Conservation (phyloP, 2,113 vertebrate genomes). For the Forbesichthys papilliferus region DNA sequence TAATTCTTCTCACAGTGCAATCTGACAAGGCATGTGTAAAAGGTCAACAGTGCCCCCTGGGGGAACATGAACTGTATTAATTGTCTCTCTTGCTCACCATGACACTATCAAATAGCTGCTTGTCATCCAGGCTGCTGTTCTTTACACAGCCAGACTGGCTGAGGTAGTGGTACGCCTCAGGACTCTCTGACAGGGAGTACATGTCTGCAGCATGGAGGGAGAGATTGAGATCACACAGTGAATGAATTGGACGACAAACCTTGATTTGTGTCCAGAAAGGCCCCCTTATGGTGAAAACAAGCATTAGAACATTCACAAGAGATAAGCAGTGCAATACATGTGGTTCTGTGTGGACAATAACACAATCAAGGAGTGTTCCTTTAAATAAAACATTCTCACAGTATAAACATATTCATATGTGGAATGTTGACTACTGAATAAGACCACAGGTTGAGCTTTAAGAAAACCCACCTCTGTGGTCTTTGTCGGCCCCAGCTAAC, state of each 20-base stretch:
- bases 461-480: constrained; percentile 80
- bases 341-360: no score
- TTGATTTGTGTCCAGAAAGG: no score
- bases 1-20: background rate
- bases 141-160: constrained; percentile 85
- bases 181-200: constrained; percentile 80
- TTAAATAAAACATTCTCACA: background rate
- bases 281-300: no score
- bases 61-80: background rate
- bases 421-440: no score
- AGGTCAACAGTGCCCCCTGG: constrained; percentile 55
- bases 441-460: no score
- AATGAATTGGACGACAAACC: background rate
- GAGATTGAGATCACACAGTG: background rate
- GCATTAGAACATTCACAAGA: no score
- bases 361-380: background rate
- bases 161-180: constrained; percentile 83
- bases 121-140: constrained; percentile 83
- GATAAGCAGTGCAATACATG: no score
- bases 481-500: constrained; percentile 79
- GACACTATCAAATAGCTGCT: constrained; percentile 84
- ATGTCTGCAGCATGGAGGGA: constrained; percentile 75
- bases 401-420: no score
- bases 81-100: constrained; percentile 77
- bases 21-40: background rate